These are phyloP conservation scores for Condylostylus longicornis DNA, from an alignment of 1,140 invertebrate species.

Conservation along the genomic window DNA sequence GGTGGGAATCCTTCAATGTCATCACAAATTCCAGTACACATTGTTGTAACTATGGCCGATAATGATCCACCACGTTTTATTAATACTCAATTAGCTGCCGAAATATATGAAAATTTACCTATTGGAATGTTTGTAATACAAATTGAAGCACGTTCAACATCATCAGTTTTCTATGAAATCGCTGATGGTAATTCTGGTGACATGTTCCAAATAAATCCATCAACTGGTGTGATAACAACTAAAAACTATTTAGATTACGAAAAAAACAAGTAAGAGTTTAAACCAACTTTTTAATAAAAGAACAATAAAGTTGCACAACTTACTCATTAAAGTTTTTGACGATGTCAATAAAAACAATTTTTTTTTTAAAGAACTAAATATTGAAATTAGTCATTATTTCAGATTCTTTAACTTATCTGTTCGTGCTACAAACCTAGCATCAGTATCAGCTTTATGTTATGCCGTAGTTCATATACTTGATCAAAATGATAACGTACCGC, in stretches of 20 bases:
- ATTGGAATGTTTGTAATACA: constrained; percentile 61
- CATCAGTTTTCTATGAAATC: constrained; percentile 69
- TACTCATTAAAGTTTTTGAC: no score
- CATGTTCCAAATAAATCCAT: constrained; percentile 68
- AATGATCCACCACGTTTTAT: constrained; percentile 69
- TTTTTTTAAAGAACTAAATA: no score
- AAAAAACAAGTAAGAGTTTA: constrained; percentile 29
- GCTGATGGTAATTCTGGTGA: constrained; percentile 57
- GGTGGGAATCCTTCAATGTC: constrained; percentile 58
- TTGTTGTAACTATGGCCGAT: constrained; percentile 74
- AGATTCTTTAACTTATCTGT: constrained; percentile 72
- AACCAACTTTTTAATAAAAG: neutral
- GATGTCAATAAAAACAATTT: no score
- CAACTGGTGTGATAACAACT: constrained; percentile 64
- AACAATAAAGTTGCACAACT: no score
- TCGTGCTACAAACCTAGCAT: constrained; percentile 71
- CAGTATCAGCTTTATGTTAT: constrained; percentile 46
- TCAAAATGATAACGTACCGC: constrained; percentile 74
- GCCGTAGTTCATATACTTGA: constrained; percentile 64
- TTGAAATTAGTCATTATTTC: neutral
- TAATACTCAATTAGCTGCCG: constrained; percentile 47
- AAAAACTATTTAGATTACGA: constrained; percentile 68
- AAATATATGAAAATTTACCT: constrained; percentile 72
- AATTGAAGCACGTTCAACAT: constrained; percentile 61
- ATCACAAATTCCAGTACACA: constrained; percentile 66